Conservation (phyloP, 2,113 vertebrate species). For the Trichomycterus rosablanca region DNA sequence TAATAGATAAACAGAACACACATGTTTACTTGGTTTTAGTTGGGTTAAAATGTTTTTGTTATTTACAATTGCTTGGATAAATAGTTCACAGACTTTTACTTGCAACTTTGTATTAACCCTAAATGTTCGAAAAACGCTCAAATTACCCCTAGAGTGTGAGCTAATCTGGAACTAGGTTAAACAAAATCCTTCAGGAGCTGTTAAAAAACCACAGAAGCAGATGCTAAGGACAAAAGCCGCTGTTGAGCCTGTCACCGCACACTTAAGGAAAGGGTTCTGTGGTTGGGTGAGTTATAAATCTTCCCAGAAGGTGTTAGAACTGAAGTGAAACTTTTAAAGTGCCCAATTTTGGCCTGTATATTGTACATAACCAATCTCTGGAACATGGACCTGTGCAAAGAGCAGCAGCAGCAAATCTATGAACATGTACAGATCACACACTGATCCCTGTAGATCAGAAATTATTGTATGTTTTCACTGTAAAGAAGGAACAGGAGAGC, state of each 20-base stretch:
- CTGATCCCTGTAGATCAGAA: neutral
- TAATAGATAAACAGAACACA: too few relatives aligned
- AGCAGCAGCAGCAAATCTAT: neutral
- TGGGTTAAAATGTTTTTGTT: too few relatives aligned
- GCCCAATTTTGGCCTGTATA: conserved; percentile 26
- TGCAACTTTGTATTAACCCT: too few relatives aligned
- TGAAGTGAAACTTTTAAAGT: conserved; percentile 37
- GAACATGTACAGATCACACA: neutral
- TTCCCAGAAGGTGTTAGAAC: conserved; percentile 28
- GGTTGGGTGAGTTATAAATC: conserved; percentile 36
- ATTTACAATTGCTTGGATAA: too few relatives aligned
- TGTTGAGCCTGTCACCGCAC: conserved; percentile 41
- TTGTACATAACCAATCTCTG: conserved; percentile 22
- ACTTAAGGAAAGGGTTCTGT: conserved; percentile 42
- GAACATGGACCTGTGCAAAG: neutral
- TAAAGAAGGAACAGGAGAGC: neutral
- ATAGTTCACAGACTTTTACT: too few relatives aligned
- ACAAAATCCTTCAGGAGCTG: conserved; percentile 25
- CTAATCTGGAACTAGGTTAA: conserved; percentile 29
- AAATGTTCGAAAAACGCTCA: conserved; percentile 18
- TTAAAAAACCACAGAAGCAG: conserved; percentile 35
- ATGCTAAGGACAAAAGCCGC: conserved; percentile 31
- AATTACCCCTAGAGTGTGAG: conserved; percentile 15
- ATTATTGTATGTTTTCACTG: neutral
- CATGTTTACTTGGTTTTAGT: too few relatives aligned